phyloP scores from a whole-genome alignment of 2,113 vertebrate species.

The Dicrurus megarhynchus region DNA sequence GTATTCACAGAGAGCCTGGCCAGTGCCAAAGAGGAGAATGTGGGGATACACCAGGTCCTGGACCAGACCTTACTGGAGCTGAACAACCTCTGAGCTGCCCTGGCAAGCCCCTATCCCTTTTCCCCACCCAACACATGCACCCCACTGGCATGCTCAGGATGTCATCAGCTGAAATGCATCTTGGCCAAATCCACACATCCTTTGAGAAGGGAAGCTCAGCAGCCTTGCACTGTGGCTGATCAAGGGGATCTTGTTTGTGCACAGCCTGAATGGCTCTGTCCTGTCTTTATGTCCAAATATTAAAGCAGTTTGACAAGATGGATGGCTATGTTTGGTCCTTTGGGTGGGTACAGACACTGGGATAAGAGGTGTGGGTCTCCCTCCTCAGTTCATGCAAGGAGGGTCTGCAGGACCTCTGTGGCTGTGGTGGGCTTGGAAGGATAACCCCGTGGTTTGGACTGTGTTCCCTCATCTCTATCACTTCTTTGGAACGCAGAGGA shows the following conservation, averaged over 20 bases:
- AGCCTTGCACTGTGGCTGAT: not conserved
- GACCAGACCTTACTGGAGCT: conserved; percentile 96
- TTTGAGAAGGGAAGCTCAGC: conserved; percentile 41
- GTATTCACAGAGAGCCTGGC: conserved; percentile 87
- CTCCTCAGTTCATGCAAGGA: not conserved
- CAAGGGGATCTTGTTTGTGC: conserved; percentile 16
- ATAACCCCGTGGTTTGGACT: not conserved
- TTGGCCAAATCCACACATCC: conserved; percentile 17
- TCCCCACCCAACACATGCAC: conserved; percentile 24
- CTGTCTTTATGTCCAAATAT: conserved; percentile 51
- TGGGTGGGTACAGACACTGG: too few species aligned
- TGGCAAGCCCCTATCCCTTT: not conserved
- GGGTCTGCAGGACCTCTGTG: not conserved
- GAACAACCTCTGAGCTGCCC: conserved; percentile 89
- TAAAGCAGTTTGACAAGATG: conserved; percentile 58
- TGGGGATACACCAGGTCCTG: conserved; percentile 93
- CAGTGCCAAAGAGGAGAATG: conserved; percentile 95
- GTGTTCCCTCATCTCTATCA: fast-evolving
- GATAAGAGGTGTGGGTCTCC: not conserved
- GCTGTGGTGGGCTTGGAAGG: fast-evolving
- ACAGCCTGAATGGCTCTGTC: conserved; percentile 22
- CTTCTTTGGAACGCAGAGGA: not conserved
- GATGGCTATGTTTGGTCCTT: not conserved
- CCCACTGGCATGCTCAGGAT: conserved; percentile 19
- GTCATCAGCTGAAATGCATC: conserved; percentile 3